phyloP scores from a whole-genome alignment of 2,888 invertebrate species.

The Sclerodermus sp. region DNA sequence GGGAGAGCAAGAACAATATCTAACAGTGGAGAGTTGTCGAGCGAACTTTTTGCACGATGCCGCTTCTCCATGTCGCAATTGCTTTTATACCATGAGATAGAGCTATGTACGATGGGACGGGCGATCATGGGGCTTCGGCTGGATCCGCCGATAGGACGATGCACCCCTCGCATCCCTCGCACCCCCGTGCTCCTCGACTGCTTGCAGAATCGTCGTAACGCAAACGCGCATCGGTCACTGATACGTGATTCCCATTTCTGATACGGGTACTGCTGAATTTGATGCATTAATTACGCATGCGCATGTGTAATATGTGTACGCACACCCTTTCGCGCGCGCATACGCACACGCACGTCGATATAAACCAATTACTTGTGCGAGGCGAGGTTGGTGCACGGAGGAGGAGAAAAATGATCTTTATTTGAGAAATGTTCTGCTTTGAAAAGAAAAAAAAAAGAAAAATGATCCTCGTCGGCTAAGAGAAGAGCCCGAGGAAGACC shows the following conservation, averaged over 20 bases:
- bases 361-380: too few relatives aligned
- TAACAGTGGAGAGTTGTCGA: background rate
- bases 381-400: too few relatives aligned
- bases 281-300: conserved; percentile 42
- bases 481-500: too few relatives aligned
- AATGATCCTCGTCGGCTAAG: too few relatives aligned
- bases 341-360: background rate
- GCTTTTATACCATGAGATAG: conserved; percentile 43
- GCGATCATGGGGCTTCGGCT: conserved; percentile 16
- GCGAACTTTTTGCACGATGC: conserved; percentile 34
- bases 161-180: conserved; percentile 23
- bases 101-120: conserved; percentile 18
- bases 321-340: background rate
- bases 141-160: conserved; percentile 18
- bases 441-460: too few relatives aligned
- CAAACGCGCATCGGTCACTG: conserved; percentile 37
- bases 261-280: conserved; percentile 31
- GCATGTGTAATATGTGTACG: too few relatives aligned
- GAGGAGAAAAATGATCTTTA: too few relatives aligned
- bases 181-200: conserved; percentile 3
- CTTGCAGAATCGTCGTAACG: conserved; percentile 29
- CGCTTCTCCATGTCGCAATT: conserved; percentile 36
- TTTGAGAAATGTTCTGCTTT: too few relatives aligned
- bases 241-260: conserved; percentile 43
- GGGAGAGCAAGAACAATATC: too few relatives aligned